Evolutionary conservation across 2,113 vertebrate genomes (phyloP).

Genomic region (Megaptera novaeangliae): DNA sequence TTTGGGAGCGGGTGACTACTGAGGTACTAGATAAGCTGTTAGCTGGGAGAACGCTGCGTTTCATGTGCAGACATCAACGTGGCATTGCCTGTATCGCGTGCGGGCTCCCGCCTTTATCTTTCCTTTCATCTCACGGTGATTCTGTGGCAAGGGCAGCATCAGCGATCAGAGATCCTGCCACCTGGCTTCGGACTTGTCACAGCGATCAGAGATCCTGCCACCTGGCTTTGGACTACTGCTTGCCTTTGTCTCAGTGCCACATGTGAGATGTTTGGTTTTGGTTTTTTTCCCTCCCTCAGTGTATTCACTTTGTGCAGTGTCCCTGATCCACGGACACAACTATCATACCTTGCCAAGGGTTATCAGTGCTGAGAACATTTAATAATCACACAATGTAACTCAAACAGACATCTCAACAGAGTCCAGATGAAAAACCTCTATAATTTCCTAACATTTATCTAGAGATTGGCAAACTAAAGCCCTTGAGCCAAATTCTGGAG

Average conservation of each 20-base stretch:
- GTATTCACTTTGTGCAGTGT: not conserved
- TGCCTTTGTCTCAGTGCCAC: not conserved
- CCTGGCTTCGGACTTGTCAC: not conserved
- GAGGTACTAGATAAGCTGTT: not conserved
- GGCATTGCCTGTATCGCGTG: not conserved
- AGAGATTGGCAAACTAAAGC: not conserved
- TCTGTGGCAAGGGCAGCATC: not conserved
- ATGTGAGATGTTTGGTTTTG: not conserved
- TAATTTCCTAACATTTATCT: not conserved
- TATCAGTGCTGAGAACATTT: not conserved
- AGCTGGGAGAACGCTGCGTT: not conserved
- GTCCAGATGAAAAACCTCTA: not conserved
- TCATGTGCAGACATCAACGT: not conserved
- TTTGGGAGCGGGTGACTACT: not conserved
- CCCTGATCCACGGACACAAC: not conserved
- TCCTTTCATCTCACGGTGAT: not conserved
- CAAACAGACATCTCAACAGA: not conserved
- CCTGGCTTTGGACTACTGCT: not conserved
- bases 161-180: not conserved
- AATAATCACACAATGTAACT: not conserved
- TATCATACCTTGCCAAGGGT: not conserved
- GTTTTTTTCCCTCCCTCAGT: not conserved
- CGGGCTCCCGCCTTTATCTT: not conserved
- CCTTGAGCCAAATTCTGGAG: not conserved
- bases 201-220: not conserved